Evolutionary conservation across 2,888 invertebrate genomes (phyloP).

Genomic region (Tubulanus polymorphus): DNA sequence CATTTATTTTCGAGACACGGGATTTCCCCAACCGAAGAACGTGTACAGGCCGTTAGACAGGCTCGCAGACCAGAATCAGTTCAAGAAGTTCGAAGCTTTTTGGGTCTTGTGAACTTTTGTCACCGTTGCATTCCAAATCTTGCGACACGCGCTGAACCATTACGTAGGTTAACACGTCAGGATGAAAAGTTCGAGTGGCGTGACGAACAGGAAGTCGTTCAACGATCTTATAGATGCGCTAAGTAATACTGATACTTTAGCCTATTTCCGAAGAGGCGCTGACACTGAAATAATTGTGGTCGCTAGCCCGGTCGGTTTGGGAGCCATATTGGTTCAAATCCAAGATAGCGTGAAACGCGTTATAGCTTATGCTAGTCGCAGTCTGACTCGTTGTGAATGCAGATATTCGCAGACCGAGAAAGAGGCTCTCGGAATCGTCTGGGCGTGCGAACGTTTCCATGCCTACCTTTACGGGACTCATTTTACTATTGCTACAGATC

Average conservation of each 20-base stretch:
- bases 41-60: neutral
- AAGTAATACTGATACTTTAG: slow-evolving; percentile 6
- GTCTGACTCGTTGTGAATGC: slow-evolving; percentile 11
- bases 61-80: neutral
- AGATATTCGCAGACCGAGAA: slow-evolving; percentile 24
- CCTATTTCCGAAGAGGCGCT: neutral
- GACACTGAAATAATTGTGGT: slow-evolving; percentile 4
- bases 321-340: slow-evolving; percentile 20
- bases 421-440: slow-evolving; percentile 22
- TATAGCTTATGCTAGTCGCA: slow-evolving; percentile 20
- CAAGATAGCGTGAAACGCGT: slow-evolving; percentile 7
- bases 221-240: slow-evolving; percentile 4
- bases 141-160: slow-evolving; percentile 5
- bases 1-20: slow-evolving; percentile 8
- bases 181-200: slow-evolving; percentile 8
- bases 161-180: slow-evolving; percentile 4
- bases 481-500: slow-evolving; percentile 27
- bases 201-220: slow-evolving; percentile 8
- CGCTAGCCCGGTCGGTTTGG: slow-evolving; percentile 20
- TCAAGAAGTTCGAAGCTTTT: slow-evolving; percentile 3
- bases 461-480: slow-evolving; percentile 25
- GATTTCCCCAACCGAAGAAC: slow-evolving; percentile 1
- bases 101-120: slow-evolving; percentile 9
- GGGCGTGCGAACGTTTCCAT: slow-evolving; percentile 31
- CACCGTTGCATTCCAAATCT: slow-evolving; percentile 7